Evolutionary conservation across 2,113 vertebrate species (phyloP), one percentile per base, ranked within the genome.

Genomic region (Peromyscus polionotus): DNA sequence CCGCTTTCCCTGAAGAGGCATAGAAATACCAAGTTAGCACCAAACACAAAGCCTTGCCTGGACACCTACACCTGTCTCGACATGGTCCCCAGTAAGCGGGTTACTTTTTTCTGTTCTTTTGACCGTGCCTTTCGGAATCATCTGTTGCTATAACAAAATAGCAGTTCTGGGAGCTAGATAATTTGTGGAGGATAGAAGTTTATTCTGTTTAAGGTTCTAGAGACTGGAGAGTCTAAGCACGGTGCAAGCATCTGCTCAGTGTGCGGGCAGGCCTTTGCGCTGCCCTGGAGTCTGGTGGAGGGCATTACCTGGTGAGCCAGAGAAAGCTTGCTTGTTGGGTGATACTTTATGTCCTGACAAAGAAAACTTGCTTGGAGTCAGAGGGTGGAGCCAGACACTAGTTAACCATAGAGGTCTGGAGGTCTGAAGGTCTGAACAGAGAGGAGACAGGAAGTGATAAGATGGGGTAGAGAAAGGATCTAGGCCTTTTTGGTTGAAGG

Each of bases 21-120:
- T 8, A 17, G 86, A 61, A 45, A 68, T 51, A 39, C 57, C 61
- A 90, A 36, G 36, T 65, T 31, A 39, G 45, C 48, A 42, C 28
- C 89, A 95, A 86, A 73, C 61, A 42, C 89, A 42, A 14, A 88
- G 39, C 3, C 76, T 63, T 48, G 20, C 6, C 1, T 11, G 42
- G 54, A 77, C 51, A 67, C 9, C 1, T 9, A 42, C 0, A 0
- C 48, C 48, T 22, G 1, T 42, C 14, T 72, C 36, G 20, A 10
- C 61, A n/a, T 57, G 57, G 76, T 65, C 39, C 63, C 76, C 80
- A 9, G 28, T 59, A 59, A 59, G 57, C 28, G 20, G 7, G 17
- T 76, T 77, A 85, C 14, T 93, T 65, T 89, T 68, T 76, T 91
- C 59, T 31, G 16, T 59, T 51, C 54, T 22, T 95, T 79, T 42